Evolutionary conservation across 53 echinoderm and acorn worm species (phyloP).

Genomic region (Crossaster papposus): DNA sequence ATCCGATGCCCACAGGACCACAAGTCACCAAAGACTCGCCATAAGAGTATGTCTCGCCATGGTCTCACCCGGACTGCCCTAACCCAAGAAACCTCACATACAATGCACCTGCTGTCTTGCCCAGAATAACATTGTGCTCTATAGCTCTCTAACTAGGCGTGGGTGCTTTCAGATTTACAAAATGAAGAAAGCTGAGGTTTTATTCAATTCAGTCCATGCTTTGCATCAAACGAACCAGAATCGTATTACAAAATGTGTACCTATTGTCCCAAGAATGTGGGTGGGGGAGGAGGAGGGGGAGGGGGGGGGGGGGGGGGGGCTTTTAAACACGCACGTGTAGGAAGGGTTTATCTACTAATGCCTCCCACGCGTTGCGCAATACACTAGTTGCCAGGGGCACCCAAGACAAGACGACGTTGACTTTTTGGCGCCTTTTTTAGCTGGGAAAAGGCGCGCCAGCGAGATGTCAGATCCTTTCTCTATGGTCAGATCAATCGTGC

Average conservation of each 20-base stretch:
- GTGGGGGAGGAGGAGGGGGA: too few species aligned
- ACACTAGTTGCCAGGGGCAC: constrained; percentile 18
- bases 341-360: not conserved
- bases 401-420: not conserved
- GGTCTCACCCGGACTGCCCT: too few species aligned
- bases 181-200: too few species aligned
- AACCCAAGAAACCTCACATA: too few species aligned
- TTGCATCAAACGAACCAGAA: not conserved
- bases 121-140: too few species aligned
- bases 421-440: constrained; percentile 34
- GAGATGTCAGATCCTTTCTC: not conserved
- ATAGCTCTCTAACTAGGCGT: too few species aligned
- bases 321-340: not conserved
- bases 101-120: too few species aligned
- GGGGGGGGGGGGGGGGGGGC: not conserved
- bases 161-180: too few species aligned
- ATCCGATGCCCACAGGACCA: not conserved
- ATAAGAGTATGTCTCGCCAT: too few species aligned
- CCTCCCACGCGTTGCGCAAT: constrained; percentile 41
- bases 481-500: not conserved
- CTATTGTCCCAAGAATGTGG: not conserved
- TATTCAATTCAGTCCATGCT: too few species aligned
- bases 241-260: not conserved
- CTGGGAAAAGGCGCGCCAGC: constrained; percentile 4
- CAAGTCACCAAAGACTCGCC: not conserved